Percentiles rank a stretch among this genome's conserved stretches.
These are phyloP conservation scores for Phasianus colchicus DNA, from an alignment of 2,113 vertebrate genomes.

Conservation along the genomic window DNA sequence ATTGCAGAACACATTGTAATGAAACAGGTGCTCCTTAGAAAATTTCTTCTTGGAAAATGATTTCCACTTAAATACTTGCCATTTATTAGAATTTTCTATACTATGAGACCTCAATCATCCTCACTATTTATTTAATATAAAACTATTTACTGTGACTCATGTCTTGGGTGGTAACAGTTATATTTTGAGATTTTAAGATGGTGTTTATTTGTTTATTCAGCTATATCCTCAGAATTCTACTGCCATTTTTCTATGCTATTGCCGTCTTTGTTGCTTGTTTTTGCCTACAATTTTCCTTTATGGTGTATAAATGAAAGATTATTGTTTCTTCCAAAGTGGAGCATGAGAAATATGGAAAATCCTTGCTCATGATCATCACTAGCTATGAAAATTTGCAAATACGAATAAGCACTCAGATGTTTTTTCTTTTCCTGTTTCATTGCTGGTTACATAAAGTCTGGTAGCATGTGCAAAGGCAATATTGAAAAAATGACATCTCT, in stretches of 20 bases:
- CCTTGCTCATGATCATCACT: neutral
- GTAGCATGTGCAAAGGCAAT: neutral
- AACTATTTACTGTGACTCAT: neutral
- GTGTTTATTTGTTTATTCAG: neutral
- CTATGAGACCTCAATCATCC: neutral
- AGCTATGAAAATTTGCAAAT: neutral
- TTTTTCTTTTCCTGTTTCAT: neutral
- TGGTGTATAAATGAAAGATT: neutral
- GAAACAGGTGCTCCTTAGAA: neutral
- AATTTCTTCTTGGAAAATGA: neutral
- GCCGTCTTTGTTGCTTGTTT: neutral
- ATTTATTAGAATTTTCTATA: neutral
- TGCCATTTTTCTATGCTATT: neutral
- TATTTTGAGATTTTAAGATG: neutral
- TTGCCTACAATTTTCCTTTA: neutral
- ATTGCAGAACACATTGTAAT: neutral
- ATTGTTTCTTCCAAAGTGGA: neutral
- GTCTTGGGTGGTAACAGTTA: neutral
- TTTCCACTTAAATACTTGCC: neutral
- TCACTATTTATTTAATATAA: neutral
- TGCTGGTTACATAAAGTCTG: neutral
- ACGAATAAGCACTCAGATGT: neutral
- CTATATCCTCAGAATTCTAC: neutral
- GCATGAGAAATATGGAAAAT: neutral
- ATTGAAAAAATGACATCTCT: neutral